Percentiles rank a stretch among this genome's conserved stretches.
phyloP scores from a whole-genome alignment of 2,888 invertebrate species.

The Cerastis leucographa region DNA sequence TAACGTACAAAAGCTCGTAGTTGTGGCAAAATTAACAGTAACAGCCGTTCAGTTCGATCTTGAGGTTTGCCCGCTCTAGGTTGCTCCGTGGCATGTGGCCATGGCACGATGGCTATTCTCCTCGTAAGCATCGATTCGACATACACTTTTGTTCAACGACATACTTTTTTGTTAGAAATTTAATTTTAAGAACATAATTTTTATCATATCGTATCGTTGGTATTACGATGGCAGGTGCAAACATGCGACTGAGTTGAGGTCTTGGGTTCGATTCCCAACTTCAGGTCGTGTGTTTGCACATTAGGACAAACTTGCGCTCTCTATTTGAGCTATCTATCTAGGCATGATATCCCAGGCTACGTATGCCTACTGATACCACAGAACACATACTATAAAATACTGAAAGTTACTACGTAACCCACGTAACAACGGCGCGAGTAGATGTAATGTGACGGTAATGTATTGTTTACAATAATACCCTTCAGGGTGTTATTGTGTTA shows the following conservation, averaged over 20 bases:
- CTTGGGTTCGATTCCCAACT: constrained; percentile 4
- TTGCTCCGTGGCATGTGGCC: not conserved
- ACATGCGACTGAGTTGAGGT: not conserved
- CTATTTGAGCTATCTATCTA: not conserved
- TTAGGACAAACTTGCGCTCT: not conserved
- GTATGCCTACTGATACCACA: not conserved
- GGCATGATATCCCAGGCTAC: not conserved
- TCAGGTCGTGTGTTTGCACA: not conserved
- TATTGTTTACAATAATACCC: constrained; percentile 6
- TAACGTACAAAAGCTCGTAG: too few species aligned
- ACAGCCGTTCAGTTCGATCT: too few species aligned
- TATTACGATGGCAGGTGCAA: not conserved
- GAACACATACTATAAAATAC: too few species aligned
- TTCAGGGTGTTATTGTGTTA: not conserved
- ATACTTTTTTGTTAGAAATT: not conserved
- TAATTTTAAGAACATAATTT: too few species aligned
- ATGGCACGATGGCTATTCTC: too few species aligned
- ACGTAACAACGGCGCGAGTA: not conserved
- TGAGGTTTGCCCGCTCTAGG: not conserved
- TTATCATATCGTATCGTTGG: not conserved
- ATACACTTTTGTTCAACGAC: not conserved
- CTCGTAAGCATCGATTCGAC: not conserved
- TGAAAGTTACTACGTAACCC: not conserved
- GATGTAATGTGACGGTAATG: not conserved
- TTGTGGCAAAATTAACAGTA: too few species aligned